phyloP scores from a whole-genome alignment of 1,140 invertebrate species.

The Argopecten irradians region DNA sequence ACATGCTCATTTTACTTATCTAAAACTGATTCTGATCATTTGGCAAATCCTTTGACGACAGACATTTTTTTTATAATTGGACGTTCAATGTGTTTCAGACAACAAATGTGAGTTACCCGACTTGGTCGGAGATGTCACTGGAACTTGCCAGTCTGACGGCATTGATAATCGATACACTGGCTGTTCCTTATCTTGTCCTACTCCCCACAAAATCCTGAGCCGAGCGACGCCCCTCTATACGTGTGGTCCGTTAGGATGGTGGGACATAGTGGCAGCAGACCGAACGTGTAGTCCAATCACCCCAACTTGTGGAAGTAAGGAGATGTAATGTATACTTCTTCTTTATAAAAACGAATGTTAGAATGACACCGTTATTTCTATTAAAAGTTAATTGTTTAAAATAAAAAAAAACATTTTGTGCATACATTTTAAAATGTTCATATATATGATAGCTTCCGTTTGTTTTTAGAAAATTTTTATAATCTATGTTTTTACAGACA shows the following conservation, averaged over 20 bases:
- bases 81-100: neutral
- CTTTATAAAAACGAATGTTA: too few relatives aligned
- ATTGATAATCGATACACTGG: neutral
- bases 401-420: too few relatives aligned
- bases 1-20: too few relatives aligned
- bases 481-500: neutral
- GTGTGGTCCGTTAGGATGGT: slow-evolving; percentile 26
- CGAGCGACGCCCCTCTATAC: neutral
- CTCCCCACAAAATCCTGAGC: neutral
- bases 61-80: too few relatives aligned
- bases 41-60: too few relatives aligned
- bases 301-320: slow-evolving; percentile 28
- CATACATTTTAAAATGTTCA: too few relatives aligned
- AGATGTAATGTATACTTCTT: too few relatives aligned
- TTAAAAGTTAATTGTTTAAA: too few relatives aligned
- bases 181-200: neutral
- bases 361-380: too few relatives aligned
- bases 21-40: too few relatives aligned
- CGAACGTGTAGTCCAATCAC: neutral
- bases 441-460: too few relatives aligned
- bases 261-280: neutral
- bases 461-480: too few relatives aligned
- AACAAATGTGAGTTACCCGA: slow-evolving; percentile 19
- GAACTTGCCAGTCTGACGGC: neutral
- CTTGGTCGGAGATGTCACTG: neutral